Base-by-base conservation (phyloP, 2,888 invertebrate species). In the Chydorus sphaericus region DNA sequence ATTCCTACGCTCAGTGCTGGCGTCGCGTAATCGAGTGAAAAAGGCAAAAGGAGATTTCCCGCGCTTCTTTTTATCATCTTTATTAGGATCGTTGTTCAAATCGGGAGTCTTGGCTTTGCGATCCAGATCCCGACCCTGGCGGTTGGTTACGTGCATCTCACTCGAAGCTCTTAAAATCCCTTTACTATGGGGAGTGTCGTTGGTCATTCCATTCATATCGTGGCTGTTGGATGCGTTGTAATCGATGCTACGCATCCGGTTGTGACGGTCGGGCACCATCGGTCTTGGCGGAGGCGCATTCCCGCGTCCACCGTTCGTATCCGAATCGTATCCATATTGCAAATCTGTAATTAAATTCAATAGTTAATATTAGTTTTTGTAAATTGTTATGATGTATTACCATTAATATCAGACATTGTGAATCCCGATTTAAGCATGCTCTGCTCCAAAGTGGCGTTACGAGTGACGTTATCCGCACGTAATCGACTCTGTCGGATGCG, bases 1-100 rank as follows among this genome's bases (percentile, higher is more conserved):
- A 28, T 44, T 44, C 8, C 81, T 75, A 39, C 83, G 83, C 18
- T 79, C 80, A 61, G 81, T 82, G 64, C 80, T 79, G 20, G 80
- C 80, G 50, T 77, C 73, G 38, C 84, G 78, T 68, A 88, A 88
- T 65, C 86, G 83, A 29, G 85, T 82, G 71, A 90, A 91, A 71
- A 90, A 90, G 82, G 85, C 85, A 71, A 96, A 94, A 18, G 94
- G 92, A 37, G 92, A 92, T 61, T 91, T 79, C 54, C 91, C 90
- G 10, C 92, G 75, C 66, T 82, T 80, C 69, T 85, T 82, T 62
- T 68, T 65, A 67, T 85, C 83, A 58, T 82, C 78, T 63, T 81
- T 78, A 62, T 82, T 79, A 62, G 64, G 48, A 61, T 65, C 58
- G 58, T 16, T 23, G 20, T 26, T 20, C 14, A 63, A 59, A 58